These are phyloP conservation scores for Artibeus jamaicensis DNA, from an alignment of 2,797 vertebrate genomes.

Conservation along the genomic window DNA sequence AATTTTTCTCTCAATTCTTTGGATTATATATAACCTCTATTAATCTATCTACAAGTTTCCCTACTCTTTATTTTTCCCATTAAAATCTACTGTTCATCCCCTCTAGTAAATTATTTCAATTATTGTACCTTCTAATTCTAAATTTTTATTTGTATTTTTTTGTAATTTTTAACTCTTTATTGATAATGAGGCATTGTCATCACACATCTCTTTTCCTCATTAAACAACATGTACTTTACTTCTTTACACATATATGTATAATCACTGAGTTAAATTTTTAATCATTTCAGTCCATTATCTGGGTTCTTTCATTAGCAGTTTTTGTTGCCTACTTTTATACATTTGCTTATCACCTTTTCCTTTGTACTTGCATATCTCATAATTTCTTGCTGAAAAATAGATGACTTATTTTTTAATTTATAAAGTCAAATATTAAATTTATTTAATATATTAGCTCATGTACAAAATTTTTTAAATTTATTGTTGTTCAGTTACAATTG, in stretches of 20 bases:
- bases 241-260: background rate
- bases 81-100: background rate
- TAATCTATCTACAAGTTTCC: background rate
- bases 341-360: background rate
- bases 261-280: background rate
- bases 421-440: too few relatives aligned
- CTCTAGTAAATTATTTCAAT: background rate
- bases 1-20: background rate
- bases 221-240: background rate
- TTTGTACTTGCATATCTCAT: background rate
- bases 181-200: background rate
- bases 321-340: background rate
- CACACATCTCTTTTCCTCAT: background rate
- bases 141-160: background rate
- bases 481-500: too few relatives aligned
- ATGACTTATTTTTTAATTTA: too few relatives aligned
- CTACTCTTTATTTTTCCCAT: background rate
- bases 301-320: background rate
- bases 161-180: background rate
- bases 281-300: background rate
- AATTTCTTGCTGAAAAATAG: background rate
- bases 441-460: too few relatives aligned
- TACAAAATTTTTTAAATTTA: too few relatives aligned
- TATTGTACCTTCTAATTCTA: background rate
- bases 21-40: background rate